Percentiles rank a stretch among this genome's conserved stretches.
These are phyloP conservation scores for Acanthosepion esculentum DNA, from an alignment of 2,888 invertebrate species.

Conservation along the genomic window DNA sequence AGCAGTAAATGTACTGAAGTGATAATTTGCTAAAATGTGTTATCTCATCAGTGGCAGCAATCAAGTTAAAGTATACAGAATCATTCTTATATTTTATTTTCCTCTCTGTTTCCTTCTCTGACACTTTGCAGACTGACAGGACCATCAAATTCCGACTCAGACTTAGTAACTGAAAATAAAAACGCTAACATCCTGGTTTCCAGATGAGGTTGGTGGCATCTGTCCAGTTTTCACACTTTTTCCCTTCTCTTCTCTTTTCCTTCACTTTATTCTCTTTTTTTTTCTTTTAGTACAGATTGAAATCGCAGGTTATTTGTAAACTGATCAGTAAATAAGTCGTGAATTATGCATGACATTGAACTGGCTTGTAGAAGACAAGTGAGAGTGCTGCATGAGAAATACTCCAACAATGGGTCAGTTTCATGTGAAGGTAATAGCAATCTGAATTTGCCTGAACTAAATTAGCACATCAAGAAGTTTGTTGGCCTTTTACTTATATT, in stretches of 20 bases:
- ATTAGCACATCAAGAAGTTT: neutral
- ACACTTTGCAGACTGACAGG: neutral
- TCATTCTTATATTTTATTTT: neutral
- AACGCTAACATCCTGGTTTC: neutral
- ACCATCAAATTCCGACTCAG: neutral
- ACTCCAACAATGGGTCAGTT: neutral
- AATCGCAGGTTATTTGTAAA: constrained; percentile 9
- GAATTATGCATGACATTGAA: constrained; percentile 1
- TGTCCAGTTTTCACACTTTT: neutral
- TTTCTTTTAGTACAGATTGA: neutral
- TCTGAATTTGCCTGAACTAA: neutral
- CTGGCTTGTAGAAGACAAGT: neutral
- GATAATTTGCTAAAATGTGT: too few relatives aligned
- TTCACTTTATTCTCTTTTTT: too few relatives aligned
- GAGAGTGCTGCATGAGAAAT: neutral
- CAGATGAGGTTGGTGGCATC: neutral
- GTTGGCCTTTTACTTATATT: neutral
- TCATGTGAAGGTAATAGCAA: neutral
- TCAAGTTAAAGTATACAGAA: neutral
- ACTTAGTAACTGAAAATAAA: neutral
- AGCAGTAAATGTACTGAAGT: too few relatives aligned
- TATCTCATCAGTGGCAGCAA: too few relatives aligned
- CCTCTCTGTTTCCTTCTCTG: neutral
- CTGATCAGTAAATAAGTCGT: neutral
- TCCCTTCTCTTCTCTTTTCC: neutral